Evolutionary conservation across 2,888 invertebrate species (phyloP).

Genomic region (Didymodactylos carnosus): DNA sequence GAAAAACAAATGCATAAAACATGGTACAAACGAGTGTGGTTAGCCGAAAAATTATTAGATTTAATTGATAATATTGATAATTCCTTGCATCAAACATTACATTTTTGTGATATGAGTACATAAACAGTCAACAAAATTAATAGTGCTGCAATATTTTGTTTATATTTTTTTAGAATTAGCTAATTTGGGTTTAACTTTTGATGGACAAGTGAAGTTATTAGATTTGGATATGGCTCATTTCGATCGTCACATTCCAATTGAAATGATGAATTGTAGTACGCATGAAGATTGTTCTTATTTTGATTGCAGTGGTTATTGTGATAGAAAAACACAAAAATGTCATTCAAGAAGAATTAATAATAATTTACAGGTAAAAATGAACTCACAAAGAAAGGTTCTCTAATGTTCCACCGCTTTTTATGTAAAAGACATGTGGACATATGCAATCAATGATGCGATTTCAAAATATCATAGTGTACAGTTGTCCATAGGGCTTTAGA

Average conservation of each 20-base stretch:
- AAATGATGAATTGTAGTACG: neutral
- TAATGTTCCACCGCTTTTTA: too few relatives aligned
- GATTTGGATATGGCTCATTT: neutral
- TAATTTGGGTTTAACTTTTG: neutral
- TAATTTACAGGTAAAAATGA: neutral
- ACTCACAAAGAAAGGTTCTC: too few relatives aligned
- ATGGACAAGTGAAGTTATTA: neutral
- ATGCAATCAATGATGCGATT: too few relatives aligned
- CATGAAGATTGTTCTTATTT: neutral
- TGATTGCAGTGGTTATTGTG: neutral
- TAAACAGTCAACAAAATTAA: too few relatives aligned
- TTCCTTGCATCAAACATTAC: neutral
- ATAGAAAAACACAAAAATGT: neutral
- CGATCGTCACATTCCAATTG: neutral
- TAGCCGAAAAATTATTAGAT: neutral
- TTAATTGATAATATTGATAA: neutral
- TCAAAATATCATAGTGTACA: too few relatives aligned
- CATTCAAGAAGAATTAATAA: neutral
- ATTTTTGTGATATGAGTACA: neutral
- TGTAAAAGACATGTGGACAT: too few relatives aligned
- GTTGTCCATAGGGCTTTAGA: too few relatives aligned
- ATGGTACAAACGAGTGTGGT: neutral
- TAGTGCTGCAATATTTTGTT: neutral
- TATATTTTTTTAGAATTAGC: neutral
- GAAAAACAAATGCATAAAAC: neutral